Base-by-base conservation (phyloP, 2,113 vertebrate species). In the Ornithorhynchus anatinus region DNA sequence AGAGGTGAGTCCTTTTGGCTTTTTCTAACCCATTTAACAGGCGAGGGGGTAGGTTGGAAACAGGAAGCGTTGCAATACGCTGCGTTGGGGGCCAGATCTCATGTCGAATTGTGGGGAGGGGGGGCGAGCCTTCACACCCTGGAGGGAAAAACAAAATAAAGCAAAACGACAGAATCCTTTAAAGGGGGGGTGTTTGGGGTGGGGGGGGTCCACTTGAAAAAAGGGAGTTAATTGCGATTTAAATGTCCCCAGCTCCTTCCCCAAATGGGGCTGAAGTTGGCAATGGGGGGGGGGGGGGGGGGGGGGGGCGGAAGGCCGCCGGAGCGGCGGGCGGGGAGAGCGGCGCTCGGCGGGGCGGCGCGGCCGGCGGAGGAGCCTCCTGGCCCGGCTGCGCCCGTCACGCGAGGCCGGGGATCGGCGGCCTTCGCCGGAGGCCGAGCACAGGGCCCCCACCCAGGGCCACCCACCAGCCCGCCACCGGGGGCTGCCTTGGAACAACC, bases 351-450 rank as follows among this genome's bases (percentile, higher is more conserved):
- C 69, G 17, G 38, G 22, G 31, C 50, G 51, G 7, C 8, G 27
- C 33, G 59, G 61, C 84, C 82, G 73, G 63, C 51, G 40, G 27
- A 75, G 50, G 60, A 56, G 69, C 64, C 13, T 13, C 3, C 15
- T 42, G 5, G 13, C 38, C 6, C 35, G 44, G 92, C 36, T 17
- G 75, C 67, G 25, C 51, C 71, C 25, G 59, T 63, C 83, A 93
- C 65, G 84, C 89, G 69, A 93, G 91, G 56, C 89, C 89, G 92
- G 84, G 91, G 92, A 91, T 89, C 22, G 11, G 52, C 75, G 92
- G 92, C 92, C 91, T 91, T 63, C 31, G 48, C 66, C 31, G 16
- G 47, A 58, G 48, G 36, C 29, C 2, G n/a, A 2, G 2, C 29
- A 9, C 16, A 20, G 23, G 60, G 60, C 7, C n/a, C n/a, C n/a